phyloP scores from a whole-genome alignment of 2,888 invertebrate genomes.

The Arenicola marina region DNA sequence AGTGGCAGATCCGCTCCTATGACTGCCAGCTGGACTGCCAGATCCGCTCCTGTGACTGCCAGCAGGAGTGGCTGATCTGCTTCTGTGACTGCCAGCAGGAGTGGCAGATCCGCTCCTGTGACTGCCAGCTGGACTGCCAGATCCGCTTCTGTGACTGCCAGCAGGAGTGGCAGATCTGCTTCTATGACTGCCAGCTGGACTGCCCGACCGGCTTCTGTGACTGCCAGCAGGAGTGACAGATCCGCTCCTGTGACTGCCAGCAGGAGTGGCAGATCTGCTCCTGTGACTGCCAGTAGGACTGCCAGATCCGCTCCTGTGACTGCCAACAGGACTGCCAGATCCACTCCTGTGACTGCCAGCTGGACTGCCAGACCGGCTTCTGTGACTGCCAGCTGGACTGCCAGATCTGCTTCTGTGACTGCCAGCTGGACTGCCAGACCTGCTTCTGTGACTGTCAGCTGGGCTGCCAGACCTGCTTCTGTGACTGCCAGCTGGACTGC shows the following conservation, averaged over 20 bases:
- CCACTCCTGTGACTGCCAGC: conserved; percentile 11
- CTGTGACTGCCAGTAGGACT: conserved; percentile 11
- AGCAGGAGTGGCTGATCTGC: too few species aligned
- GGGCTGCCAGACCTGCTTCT: conserved; percentile 16
- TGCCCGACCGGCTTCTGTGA: conserved; percentile 18
- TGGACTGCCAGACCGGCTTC: conserved; percentile 25
- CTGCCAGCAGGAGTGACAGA: conserved; percentile 15
- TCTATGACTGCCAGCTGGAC: conserved; percentile 6
- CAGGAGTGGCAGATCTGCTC: conserved; percentile 2
- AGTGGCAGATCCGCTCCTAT: too few species aligned
- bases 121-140: conserved; percentile 17
- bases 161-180: conserved; percentile 17
- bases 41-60: too few species aligned
- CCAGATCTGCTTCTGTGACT: conserved; percentile 13
- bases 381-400: conserved; percentile 15
- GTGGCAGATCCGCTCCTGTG: too few species aligned
- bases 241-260: conserved; percentile 15
- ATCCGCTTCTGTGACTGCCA: conserved; percentile 15
- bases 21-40: too few species aligned
- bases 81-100: too few species aligned
- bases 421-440: background rate
- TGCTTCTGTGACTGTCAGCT: too few species aligned
- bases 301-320: conserved; percentile 12
- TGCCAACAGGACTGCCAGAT: conserved; percentile 6
- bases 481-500: conserved; percentile 8